phyloP scores from a whole-genome alignment of 2,113 vertebrate genomes.

The Acrocephalus arundinaceus region DNA sequence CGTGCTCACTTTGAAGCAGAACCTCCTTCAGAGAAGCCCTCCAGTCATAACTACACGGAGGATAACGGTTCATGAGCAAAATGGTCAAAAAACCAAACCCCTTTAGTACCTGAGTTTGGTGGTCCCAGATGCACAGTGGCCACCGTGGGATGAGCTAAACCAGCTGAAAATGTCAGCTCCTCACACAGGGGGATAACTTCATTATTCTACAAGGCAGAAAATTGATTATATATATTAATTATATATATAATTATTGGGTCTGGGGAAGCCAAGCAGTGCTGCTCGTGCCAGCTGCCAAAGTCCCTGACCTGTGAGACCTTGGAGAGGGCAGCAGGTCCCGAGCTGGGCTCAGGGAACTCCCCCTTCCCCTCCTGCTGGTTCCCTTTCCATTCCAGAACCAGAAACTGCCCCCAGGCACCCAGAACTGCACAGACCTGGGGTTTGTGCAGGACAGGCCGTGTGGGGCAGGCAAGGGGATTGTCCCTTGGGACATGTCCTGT shows the following conservation, averaged over 20 bases:
- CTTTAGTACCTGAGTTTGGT: no score
- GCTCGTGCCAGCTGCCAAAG: background rate
- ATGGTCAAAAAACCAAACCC: rapidly evolving
- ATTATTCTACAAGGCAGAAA: background rate
- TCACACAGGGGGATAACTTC: rapidly evolving
- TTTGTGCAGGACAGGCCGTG: background rate
- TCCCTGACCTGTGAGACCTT: rapidly evolving
- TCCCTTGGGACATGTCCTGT: background rate
- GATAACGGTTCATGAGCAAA: background rate
- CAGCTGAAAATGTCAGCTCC: rapidly evolving
- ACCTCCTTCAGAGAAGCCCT: background rate
- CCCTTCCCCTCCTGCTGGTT: rapidly evolving
- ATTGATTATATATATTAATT: no score
- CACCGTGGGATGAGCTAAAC: background rate
- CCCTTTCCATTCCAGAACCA: rapidly evolving
- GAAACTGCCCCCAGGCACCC: background rate
- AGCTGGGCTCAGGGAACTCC: background rate
- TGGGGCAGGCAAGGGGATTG: background rate
- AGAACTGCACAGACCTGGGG: rapidly evolving
- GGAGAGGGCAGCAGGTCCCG: background rate
- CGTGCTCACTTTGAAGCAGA: background rate
- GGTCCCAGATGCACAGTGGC: background rate
- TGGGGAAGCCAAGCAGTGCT: rapidly evolving
- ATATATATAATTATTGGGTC: no score
- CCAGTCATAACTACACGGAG: background rate